Base-by-base conservation (phyloP, 2,797 vertebrate species). In the Geotrypetes seraphini region DNA sequence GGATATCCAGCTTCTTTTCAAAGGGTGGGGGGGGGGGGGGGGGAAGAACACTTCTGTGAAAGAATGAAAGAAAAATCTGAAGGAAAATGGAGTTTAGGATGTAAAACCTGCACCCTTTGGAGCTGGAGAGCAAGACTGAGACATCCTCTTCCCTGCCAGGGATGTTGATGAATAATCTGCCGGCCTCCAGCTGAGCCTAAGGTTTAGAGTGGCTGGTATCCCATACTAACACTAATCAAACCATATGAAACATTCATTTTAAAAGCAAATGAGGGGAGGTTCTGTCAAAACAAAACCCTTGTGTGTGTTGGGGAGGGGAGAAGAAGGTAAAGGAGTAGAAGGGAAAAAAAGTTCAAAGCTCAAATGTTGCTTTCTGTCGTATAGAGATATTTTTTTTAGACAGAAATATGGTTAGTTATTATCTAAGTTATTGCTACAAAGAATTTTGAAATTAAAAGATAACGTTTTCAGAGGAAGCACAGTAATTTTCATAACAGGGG, bases 131-230 rank as follows among this genome's bases (percentile, higher is more conserved):
- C 42, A 63, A 55, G 60, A 67, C 72, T 50, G 69, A 67, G 75
- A 65, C 59, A 76, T 52, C 65, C 64, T 77, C 83, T 79, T 83
- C 52, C 86, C 87, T 78, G 85, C 85, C 59, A 69, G 69, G 79
- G 69, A 59, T 44, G 63, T 26, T 85, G 84, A 87, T 87, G 83
- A 86, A 85, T 69, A 66, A 74, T 66, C 78, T 63, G 59, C 67
- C 58, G 81, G 70, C 72, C 79, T 79, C 81, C 79, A 82, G 73
- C 83, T 80, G 62, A 41, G 79, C 73, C 53, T 28, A 60, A 68
- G 63, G 69, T 78, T 79, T 67, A 27, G 42, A 71, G 75, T 49
- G 16, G 62, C 67, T 73, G 66, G 54, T 67, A 65, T 82, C 71
- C 79, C 66, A 63, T 57, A 65, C 74, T 59, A 51, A 60, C 67